Percentiles rank a stretch among this genome's conserved stretches.
phyloP scores from a whole-genome alignment of 1,140 invertebrate genomes.

The Zaprionus ornatus region DNA sequence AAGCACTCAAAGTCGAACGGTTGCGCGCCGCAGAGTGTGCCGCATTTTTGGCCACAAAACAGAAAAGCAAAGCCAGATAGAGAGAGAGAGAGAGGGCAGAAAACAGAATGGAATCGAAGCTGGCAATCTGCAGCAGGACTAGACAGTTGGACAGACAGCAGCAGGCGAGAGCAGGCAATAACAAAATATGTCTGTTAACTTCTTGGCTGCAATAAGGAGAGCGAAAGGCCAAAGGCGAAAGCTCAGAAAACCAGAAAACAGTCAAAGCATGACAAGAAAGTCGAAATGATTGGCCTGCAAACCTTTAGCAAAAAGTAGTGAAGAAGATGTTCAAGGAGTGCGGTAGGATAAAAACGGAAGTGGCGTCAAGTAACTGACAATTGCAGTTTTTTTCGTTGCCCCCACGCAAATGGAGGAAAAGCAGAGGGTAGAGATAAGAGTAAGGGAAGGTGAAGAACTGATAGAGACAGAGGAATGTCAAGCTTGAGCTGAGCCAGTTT shows the following conservation, averaged over 20 bases:
- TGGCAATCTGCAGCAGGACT: neutral
- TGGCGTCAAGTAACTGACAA: constrained; percentile 16
- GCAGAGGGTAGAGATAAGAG: neutral
- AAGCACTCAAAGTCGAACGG: constrained; percentile 53
- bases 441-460: too few species aligned
- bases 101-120: constrained; percentile 1
- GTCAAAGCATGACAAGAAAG: constrained; percentile 25
- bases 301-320: neutral
- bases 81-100: neutral
- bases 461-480: neutral
- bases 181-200: constrained; percentile 31
- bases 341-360: neutral
- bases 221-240: constrained; percentile 1
- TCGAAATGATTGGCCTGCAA: constrained; percentile 27
- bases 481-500: neutral
- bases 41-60: constrained; percentile 30
- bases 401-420: neutral
- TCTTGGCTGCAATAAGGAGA: constrained; percentile 21
- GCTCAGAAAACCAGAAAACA: neutral
- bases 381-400: neutral
- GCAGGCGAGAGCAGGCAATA: constrained; percentile 13
- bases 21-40: constrained; percentile 15
- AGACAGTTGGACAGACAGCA: neutral
- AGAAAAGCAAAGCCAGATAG: neutral
- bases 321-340: neutral